Base-by-base conservation (phyloP, 2,113 vertebrate species). In the Penelope pileata region DNA sequence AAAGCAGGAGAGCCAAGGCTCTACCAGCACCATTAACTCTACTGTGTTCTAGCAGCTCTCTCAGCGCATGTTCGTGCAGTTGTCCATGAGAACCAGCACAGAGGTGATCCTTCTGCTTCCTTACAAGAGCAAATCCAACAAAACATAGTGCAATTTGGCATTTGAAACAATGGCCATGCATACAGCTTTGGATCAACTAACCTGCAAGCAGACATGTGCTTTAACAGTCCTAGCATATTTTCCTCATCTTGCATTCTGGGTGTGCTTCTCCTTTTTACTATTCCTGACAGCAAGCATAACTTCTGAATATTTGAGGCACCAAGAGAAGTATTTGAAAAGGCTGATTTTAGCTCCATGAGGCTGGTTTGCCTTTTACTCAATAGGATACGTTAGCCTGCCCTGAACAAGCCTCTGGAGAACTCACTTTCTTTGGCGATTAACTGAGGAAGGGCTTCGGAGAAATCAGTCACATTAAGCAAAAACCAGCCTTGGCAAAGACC, bases 401-500 rank as follows among this genome's bases (percentile, higher is more conserved):
- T 81, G 84, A 92, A n/a, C 3, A 24, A 81, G 53, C 45, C 84
- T 85, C 69, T 60, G 45, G 75, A 88, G 83, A 88, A 16, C 63
- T 53, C 58, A 43, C 47, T 77, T 72, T 67, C 26, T 74, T 91
- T 62, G 74, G 86, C 64, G 80, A 81, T 92, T 91, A 94, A 86
- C 81, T 90, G 47, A 30, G 58, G 64, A 72, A 90, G 29, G 62
- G 79, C 2, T 0, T 19, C 30, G 58, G 62, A 91, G 74, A 93
- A 75, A 91, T 79, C 40, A 76, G 84, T 82, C 54, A 84, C 42
- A 72, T 2, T 4, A 91, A 34, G 60, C 60, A 92, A 91, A 91
- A 84, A 10, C n/a, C 66, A 79, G 26, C 36, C 51, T 47, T n/a
- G 40, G 68, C 63, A 92, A 93, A 93, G 77, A 9, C 17, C 40